Evolutionary conservation across 2,888 invertebrate genomes (phyloP), one percentile per base, ranked within the genome.

Genomic region (Blera fallax): DNA sequence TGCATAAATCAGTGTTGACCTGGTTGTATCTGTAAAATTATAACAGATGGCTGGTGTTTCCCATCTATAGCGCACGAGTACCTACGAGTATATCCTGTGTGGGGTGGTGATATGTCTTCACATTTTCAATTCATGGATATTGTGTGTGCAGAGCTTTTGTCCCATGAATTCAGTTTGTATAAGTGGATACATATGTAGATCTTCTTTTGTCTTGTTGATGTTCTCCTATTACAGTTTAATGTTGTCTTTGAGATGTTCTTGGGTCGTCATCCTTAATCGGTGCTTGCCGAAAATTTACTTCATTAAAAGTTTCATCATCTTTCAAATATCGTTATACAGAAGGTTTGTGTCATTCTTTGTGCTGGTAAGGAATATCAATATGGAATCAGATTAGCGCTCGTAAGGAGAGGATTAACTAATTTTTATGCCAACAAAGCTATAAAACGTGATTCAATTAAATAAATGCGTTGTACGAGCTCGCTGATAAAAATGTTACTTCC

Each of bases 1-100:
- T 48, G 54, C 52, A 74, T 67, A 54, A 65, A 54, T 79, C 64
- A 34, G 37, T 69, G 73, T 62, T 74, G 81, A 69, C 67, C 74
- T 64, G 62, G 48, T 81, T 69, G 67, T 62, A 32, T 81, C 60
- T 62, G 69, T 62, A 67, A 45, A 24, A 52, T 52, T 24, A 32
- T 45, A 70, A 52, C 58, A 72, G 52, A 24, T 62, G 40, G 11
- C 24, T 62, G n/a, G 21, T 27, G 32, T 21, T 50, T 21, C 37
- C 48, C 14, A 1, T 11, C 14, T 7, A n/a, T n/a, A n/a, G 6
- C 45, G 4, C 24, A 24, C 7, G 3, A 32, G 10, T 8, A 11
- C 29, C n/a, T n/a, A n/a, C n/a, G n/a, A n/a, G n/a, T n/a, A n/a
- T 21, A 7, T 8, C 27, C 16, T 16, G 32, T n/a, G 16, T 18